Evolutionary conservation across 2,888 invertebrate species (phyloP).

Genomic region (Aproaerema taeniolella): DNA sequence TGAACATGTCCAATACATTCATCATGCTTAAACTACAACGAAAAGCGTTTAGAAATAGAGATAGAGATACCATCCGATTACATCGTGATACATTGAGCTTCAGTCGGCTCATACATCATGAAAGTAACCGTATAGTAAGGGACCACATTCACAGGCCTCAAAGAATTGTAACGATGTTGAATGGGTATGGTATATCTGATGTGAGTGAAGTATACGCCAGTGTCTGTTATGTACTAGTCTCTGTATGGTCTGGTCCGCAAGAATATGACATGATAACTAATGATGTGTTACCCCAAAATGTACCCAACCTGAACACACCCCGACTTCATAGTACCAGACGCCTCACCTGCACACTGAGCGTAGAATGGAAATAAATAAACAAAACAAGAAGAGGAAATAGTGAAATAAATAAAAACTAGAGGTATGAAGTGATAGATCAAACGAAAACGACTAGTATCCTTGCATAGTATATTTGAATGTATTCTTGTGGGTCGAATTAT

Average conservation of each 20-base stretch:
- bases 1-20: constrained; percentile 29
- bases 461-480: constrained; percentile 73
- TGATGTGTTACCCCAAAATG: constrained; percentile 23
- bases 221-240: constrained; percentile 65
- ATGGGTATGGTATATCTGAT: constrained; percentile 62
- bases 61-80: constrained; percentile 48
- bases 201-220: constrained; percentile 74
- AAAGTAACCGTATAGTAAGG: constrained; percentile 52
- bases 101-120: too few relatives aligned
- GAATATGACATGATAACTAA: constrained; percentile 67
- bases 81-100: constrained; percentile 21
- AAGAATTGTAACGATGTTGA: constrained; percentile 63
- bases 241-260: constrained; percentile 64
- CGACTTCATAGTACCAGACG: constrained; percentile 37
- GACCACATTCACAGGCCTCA: constrained; percentile 67
- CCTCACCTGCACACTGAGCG: constrained; percentile 59
- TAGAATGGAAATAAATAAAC: constrained; percentile 40
- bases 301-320: constrained; percentile 38
- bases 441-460: constrained; percentile 67
- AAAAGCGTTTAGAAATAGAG: constrained; percentile 39
- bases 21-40: constrained; percentile 56
- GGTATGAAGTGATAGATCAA: constrained; percentile 69
- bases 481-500: constrained; percentile 71
- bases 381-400: constrained; percentile 50
- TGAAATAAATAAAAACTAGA: constrained; percentile 63